phyloP scores from a whole-genome alignment of 2,113 vertebrate genomes.

The Rhagologus leucostigma region DNA sequence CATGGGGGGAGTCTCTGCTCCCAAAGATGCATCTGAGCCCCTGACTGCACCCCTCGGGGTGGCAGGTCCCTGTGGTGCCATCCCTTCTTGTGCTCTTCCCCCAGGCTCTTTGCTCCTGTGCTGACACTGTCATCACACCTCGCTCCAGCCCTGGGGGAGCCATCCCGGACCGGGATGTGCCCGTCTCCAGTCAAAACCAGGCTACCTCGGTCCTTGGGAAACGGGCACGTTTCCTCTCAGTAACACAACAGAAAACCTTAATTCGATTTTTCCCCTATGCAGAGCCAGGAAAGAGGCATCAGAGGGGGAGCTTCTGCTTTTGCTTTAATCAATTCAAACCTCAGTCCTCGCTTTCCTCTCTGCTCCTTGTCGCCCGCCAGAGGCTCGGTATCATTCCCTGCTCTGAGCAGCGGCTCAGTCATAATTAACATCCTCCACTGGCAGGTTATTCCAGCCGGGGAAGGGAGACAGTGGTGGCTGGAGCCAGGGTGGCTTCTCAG shows the following conservation, averaged over 20 bases:
- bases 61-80: background rate
- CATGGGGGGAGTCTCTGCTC: background rate
- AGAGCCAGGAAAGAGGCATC: background rate
- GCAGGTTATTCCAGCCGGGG: background rate
- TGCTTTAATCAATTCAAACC: background rate
- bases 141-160: background rate
- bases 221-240: background rate
- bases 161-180: background rate
- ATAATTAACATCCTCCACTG: background rate
- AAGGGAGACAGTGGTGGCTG: background rate
- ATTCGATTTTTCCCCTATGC: background rate
- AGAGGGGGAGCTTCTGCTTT: background rate
- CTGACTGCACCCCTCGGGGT: accelerated
- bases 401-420: background rate
- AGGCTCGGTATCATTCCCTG: background rate
- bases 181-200: constrained; percentile 11
- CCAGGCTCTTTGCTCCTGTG: background rate
- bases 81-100: background rate
- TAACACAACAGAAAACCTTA: background rate
- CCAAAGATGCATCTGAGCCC: background rate
- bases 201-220: constrained; percentile 53
- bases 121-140: background rate
- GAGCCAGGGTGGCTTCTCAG: background rate
- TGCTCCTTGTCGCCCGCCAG: accelerated
- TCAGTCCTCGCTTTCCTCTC: background rate